Conservation (phyloP, 2,113 vertebrate species). For the Himantopus leucocephalus region DNA sequence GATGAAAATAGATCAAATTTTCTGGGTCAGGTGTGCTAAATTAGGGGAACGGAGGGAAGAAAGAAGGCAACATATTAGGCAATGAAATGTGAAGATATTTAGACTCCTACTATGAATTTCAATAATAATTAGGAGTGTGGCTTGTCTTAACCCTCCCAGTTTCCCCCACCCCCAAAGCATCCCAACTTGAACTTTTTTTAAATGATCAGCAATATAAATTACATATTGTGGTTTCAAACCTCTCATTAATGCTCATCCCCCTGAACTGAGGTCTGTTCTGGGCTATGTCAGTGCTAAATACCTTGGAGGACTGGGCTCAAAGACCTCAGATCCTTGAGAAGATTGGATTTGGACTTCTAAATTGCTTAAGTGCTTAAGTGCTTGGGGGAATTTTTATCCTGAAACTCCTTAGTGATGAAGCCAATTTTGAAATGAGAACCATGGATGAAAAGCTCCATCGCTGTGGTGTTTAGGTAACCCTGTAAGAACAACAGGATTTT, state of each 20-base stretch:
- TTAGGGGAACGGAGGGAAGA: background rate
- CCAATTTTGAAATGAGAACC: background rate
- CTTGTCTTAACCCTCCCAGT: background rate
- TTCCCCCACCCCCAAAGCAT: background rate
- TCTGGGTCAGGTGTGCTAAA: background rate
- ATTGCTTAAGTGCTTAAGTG: conserved; percentile 59
- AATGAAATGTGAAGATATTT: conserved; percentile 11
- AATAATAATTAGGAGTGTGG: conserved; percentile 51
- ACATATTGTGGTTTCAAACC: conserved; percentile 48
- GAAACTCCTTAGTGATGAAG: background rate
- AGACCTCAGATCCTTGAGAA: conserved; percentile 52
- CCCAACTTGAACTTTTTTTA: conserved; percentile 2
- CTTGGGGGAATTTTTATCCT: conserved; percentile 50
- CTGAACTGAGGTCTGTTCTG: conserved; percentile 15
- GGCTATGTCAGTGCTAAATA: conserved; percentile 55
- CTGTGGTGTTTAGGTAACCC: background rate
- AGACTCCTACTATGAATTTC: background rate
- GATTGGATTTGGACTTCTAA: conserved; percentile 62
- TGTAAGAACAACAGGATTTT: background rate
- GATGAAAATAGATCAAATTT: background rate
- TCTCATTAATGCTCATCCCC: conserved; percentile 51
- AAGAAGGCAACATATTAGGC: background rate
- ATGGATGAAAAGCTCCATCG: background rate
- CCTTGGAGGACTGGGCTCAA: conserved; percentile 35
- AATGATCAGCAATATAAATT: conserved; percentile 57